These are phyloP conservation scores for Himalopsyche phryganea DNA, from an alignment of 1,140 invertebrate genomes.

Conservation along the genomic window DNA sequence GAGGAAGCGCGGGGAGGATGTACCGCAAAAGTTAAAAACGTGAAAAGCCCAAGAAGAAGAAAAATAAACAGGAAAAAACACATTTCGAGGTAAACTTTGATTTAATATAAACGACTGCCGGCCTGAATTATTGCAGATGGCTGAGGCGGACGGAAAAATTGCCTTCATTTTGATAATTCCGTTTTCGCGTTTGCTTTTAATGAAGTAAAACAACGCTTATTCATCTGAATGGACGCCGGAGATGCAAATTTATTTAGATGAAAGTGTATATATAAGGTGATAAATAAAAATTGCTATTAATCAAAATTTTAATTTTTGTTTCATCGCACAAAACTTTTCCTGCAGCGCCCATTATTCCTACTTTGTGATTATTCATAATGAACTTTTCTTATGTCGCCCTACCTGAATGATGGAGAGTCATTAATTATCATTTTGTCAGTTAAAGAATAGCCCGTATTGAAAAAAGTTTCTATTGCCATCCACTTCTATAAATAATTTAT, in stretches of 20 bases:
- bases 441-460: too few relatives aligned
- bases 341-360: too few relatives aligned
- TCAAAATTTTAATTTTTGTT: too few relatives aligned
- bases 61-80: conserved; percentile 7
- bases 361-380: too few relatives aligned
- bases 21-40: conserved; percentile 6
- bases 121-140: conserved; percentile 1
- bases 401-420: too few relatives aligned
- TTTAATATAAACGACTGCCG: conserved; percentile 6
- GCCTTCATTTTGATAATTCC: conserved; percentile 5
- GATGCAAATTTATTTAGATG: conserved; percentile 3
- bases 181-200: background rate
- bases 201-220: conserved; percentile 1
- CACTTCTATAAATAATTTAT: too few relatives aligned
- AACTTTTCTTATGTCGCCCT: too few relatives aligned
- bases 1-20: background rate
- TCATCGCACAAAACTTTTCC: too few relatives aligned
- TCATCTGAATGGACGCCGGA: background rate
- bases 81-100: conserved; percentile 5
- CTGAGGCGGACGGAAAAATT: background rate
- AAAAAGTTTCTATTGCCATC: too few relatives aligned
- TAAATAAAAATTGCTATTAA: background rate
- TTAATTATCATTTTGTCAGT: too few relatives aligned
- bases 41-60: conserved; percentile 1
- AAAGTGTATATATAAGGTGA: background rate